Percentiles rank a stretch among this genome's conserved stretches.
Conservation (phyloP, 2,888 invertebrate species). For the Ophion ventricosus region DNA sequence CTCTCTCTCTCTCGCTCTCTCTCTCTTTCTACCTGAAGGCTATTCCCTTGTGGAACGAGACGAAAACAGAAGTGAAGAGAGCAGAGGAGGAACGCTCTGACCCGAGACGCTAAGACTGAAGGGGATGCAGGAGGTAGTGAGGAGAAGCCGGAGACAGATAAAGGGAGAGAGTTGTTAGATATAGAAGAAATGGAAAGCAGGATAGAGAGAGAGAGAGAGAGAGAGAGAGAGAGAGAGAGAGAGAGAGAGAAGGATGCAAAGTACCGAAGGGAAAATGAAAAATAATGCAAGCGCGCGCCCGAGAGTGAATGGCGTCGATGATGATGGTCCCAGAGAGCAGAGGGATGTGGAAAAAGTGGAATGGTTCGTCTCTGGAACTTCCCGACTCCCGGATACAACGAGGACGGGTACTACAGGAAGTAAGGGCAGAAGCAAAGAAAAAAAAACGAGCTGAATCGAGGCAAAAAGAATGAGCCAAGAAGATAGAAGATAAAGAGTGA, state of each 20-base stretch:
- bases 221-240: constrained; percentile 12
- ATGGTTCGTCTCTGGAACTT: constrained; percentile 66
- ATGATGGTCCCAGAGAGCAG: constrained; percentile 62
- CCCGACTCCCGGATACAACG: constrained; percentile 74
- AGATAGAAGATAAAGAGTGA: background rate
- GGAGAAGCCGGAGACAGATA: background rate
- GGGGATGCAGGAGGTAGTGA: constrained; percentile 5
- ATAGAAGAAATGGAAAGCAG: background rate
- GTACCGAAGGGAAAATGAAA: constrained; percentile 69
- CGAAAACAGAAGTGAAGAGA: constrained; percentile 8
- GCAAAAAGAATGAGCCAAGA: constrained; percentile 29
- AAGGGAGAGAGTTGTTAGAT: background rate
- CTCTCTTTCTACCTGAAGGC: constrained; percentile 22
- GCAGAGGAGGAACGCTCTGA: constrained; percentile 45
- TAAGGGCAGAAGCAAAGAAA: constrained; percentile 23
- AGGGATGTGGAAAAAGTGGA: constrained; percentile 56
- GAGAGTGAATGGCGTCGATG: constrained; percentile 65
- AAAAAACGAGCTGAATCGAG: constrained; percentile 31
- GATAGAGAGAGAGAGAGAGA: constrained; percentile 1
- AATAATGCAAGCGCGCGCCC: constrained; percentile 69
- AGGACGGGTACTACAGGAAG: constrained; percentile 51
- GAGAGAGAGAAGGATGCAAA: constrained; percentile 21
- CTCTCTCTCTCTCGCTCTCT: background rate
- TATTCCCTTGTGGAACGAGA: constrained; percentile 43
- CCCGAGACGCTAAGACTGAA: constrained; percentile 35